Percentiles rank a stretch among this genome's conserved stretches.
Evolutionary conservation across 2,888 invertebrate species (phyloP).

Genomic region (Terebella lapidaria): DNA sequence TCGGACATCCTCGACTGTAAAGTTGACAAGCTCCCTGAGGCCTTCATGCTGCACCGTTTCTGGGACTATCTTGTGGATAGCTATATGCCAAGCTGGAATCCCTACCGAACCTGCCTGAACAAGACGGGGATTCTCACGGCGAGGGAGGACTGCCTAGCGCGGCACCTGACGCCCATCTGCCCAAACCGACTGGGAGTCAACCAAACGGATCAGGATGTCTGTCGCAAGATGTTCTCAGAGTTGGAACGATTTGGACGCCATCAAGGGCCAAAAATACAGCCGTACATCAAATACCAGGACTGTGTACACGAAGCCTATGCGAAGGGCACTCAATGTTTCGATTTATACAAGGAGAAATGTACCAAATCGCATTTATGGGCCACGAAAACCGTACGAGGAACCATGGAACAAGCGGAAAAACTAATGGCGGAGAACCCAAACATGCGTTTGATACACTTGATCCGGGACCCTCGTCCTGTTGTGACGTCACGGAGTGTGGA

Average conservation of each 20-base stretch:
- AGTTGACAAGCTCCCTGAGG: not conserved
- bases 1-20: not conserved
- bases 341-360: slow-evolving; percentile 2
- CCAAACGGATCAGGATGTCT: not conserved
- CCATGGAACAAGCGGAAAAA: slow-evolving; percentile 10
- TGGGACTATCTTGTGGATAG: not conserved
- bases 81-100: not conserved
- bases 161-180: not conserved
- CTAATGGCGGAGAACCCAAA: slow-evolving; percentile 2
- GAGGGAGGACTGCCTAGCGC: not conserved
- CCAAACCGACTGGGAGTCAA: not conserved
- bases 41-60: not conserved
- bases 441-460: slow-evolving; percentile 13
- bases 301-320: not conserved
- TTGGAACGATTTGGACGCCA: not conserved
- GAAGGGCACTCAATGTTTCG: not conserved
- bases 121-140: not conserved
- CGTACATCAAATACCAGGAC: not conserved
- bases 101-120: slow-evolving; percentile 1
- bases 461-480: slow-evolving; percentile 16
- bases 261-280: not conserved
- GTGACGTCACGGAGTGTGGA: slow-evolving; percentile 8
- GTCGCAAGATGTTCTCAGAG: not conserved
- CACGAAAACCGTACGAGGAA: slow-evolving; percentile 12
- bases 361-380: not conserved